Evolutionary conservation across 2,888 invertebrate species (phyloP), one percentile per base, ranked within the genome.

Genomic region (Eutolmus rufibarbis): DNA sequence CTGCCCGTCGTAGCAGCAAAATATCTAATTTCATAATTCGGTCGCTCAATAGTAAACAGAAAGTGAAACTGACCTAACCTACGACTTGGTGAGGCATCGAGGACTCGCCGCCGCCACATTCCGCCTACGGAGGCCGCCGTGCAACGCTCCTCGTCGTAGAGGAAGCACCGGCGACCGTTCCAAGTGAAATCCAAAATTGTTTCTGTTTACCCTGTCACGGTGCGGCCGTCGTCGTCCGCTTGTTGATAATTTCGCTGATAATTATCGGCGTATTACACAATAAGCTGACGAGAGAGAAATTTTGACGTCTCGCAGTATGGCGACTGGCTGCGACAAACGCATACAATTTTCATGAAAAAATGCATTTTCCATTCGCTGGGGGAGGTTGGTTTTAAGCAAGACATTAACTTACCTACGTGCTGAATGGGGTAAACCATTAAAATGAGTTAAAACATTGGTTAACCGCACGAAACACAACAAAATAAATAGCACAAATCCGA

Each of bases 401-500:
- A 23, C 23, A 7, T 28, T 14, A 79, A 51, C 79, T 79, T 51
- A 79, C 79, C 79, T 51, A 3, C 2, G 8, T 51, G 12, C 34
- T 31, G 12, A 28, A 51, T 1, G 16, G 28, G 40, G 51, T 79
- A 16, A 51, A 51, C 46, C 16, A 79, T 79, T 23, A 40, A 78
- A 78, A 78, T 40, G 19, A 43, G 40, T 43, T 78, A 23, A 46
- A 79, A 51, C 51, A 51, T 51, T 31, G 12, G 28, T 51, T n/a
- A 51, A 51, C 16, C 51, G 28, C 51, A 78, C 31, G 5, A 9
- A 51, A 51, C 46, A 79, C 79, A 79, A 79, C 51, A 79, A 79
- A 79, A 79, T 79, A 79, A 79, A 79, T 79, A 46, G 51, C 79
- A 79, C 51, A 51, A 79, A 51, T 8, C 51, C n/a, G 12, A 37